These are phyloP conservation scores for Lasiurus cinereus DNA, from an alignment of 2,113 vertebrate species.

Conservation along the genomic window DNA sequence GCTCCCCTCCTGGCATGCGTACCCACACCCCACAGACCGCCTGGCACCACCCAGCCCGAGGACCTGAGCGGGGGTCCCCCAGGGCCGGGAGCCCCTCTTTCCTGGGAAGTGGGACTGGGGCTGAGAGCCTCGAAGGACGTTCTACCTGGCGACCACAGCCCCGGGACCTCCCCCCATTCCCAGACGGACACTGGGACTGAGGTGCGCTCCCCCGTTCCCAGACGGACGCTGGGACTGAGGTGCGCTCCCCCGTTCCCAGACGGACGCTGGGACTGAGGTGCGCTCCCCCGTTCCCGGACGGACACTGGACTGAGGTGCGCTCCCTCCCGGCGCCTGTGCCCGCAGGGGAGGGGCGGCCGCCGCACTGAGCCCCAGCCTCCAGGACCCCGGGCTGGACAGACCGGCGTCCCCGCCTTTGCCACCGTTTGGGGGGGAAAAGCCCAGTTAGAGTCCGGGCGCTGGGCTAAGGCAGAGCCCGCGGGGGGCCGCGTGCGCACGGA, in stretches of 20 bases:
- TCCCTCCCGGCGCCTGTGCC: neutral
- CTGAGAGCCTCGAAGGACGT: neutral
- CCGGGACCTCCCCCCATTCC: neutral
- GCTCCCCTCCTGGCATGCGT: rapidly evolving
- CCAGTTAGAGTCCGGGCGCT: neutral
- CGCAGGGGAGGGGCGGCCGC: rapidly evolving
- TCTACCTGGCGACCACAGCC: neutral
- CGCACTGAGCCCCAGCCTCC: neutral
- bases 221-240: too few relatives aligned
- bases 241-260: neutral
- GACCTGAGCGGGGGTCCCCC: neutral
- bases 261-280: neutral
- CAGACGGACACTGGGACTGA: neutral
- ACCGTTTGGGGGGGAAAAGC: neutral
- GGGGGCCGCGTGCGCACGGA: too few relatives aligned
- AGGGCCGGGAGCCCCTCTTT: neutral
- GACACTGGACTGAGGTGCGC: too few relatives aligned
- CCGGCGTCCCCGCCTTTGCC: neutral
- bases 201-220: neutral
- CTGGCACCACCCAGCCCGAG: rapidly evolving
- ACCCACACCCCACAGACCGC: neutral
- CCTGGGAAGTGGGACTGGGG: neutral
- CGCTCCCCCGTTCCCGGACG: too few relatives aligned
- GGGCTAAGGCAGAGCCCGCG: neutral
- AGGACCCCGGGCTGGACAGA: rapidly evolving